phyloP scores from a whole-genome alignment of 2,888 invertebrate species.

The Steinernema carpocapsae region DNA sequence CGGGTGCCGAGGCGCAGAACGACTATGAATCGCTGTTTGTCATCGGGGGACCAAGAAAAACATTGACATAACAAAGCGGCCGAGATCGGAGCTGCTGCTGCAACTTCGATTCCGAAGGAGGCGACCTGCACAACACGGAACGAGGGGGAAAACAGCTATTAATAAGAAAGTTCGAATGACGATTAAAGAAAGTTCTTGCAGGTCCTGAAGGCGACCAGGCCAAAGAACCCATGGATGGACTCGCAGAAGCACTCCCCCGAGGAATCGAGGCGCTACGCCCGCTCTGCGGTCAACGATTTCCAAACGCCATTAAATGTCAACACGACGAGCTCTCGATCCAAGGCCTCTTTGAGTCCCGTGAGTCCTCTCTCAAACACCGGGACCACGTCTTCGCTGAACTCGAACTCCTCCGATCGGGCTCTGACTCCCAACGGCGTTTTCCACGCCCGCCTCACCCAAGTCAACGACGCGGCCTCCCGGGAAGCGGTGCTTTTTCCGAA shows the following conservation, averaged over 20 bases:
- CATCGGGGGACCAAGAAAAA: not conserved
- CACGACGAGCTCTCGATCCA: not conserved
- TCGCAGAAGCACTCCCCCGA: slow-evolving; percentile 16
- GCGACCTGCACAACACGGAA: too few species aligned
- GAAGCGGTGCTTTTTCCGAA: not conserved
- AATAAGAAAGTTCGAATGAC: not conserved
- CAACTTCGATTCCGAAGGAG: too few species aligned
- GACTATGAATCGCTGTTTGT: slow-evolving; percentile 1
- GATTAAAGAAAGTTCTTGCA: not conserved
- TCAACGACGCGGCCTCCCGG: not conserved
- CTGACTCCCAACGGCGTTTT: slow-evolving; percentile 21
- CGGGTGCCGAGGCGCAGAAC: not conserved
- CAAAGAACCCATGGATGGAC: slow-evolving; percentile 20
- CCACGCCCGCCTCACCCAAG: slow-evolving; percentile 18
- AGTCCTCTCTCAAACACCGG: slow-evolving; percentile 21
- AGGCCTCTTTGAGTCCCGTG: slow-evolving; percentile 10
- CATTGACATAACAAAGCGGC: not conserved
- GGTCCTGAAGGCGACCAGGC: slow-evolving; percentile 21
- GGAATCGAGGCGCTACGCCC: slow-evolving; percentile 19
- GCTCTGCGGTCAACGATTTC: not conserved
- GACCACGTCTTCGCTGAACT: slow-evolving; percentile 21
- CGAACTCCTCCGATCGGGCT: not conserved
- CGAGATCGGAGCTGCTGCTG: too few species aligned
- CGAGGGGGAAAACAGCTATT: not conserved
- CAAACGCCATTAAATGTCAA: slow-evolving; percentile 5